phyloP scores from a whole-genome alignment of 1,140 invertebrate genomes.

The Triops cancriformis region DNA sequence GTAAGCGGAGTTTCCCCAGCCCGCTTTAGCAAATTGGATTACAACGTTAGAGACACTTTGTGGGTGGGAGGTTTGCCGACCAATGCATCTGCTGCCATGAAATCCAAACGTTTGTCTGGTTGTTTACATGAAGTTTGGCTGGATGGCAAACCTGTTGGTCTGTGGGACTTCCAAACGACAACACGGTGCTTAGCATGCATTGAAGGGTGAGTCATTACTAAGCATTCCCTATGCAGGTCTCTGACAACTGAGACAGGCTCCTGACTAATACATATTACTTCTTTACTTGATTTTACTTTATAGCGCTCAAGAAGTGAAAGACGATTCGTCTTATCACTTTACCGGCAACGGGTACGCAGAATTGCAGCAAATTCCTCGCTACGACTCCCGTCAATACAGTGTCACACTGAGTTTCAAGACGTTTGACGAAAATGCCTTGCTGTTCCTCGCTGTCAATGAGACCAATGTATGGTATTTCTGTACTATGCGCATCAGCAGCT shows the following conservation, averaged over 20 bases:
- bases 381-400: slow-evolving; percentile 62
- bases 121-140: slow-evolving; percentile 69
- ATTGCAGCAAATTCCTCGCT: slow-evolving; percentile 51
- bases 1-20: slow-evolving; percentile 42
- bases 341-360: slow-evolving; percentile 70
- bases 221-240: slow-evolving; percentile 4
- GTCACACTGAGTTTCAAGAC: slow-evolving; percentile 73
- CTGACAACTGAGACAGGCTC: too few relatives aligned
- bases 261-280: too few relatives aligned
- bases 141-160: slow-evolving; percentile 66
- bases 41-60: slow-evolving; percentile 43
- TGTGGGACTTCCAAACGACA: slow-evolving; percentile 75
- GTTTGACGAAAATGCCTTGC: slow-evolving; percentile 74
- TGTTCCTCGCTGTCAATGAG: slow-evolving; percentile 71
- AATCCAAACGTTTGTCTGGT: slow-evolving; percentile 45
- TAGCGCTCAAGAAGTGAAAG: slow-evolving; percentile 46
- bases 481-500: background rate
- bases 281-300: slow-evolving; percentile 32
- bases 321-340: slow-evolving; percentile 53
- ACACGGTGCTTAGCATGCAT: slow-evolving; percentile 58
- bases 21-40: slow-evolving; percentile 47
- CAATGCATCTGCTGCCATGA: slow-evolving; percentile 29
- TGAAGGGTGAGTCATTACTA: slow-evolving; percentile 50
- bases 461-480: slow-evolving; percentile 46
- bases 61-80: slow-evolving; percentile 44